Evolutionary conservation across 2,113 vertebrate species (phyloP), one percentile per base, ranked within the genome.

Genomic region (Myotis davidii): DNA sequence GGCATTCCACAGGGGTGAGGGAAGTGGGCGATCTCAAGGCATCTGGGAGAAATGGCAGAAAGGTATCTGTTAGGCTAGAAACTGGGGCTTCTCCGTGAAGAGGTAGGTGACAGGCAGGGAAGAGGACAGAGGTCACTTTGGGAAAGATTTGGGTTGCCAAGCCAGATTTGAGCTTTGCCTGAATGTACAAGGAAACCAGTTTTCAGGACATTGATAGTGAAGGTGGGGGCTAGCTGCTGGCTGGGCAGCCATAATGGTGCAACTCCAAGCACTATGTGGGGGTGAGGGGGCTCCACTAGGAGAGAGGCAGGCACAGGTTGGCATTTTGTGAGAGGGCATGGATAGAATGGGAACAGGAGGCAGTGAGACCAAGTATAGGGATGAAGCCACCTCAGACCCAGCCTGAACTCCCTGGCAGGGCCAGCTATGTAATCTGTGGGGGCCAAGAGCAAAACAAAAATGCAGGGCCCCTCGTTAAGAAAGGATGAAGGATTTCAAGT

Each of bases 241-340:
- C 48, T 45, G 16, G 48, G 20, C 20, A 27, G 23, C 1, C 5
- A 13, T 37, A 11, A 16, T 8, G 29, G 17, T 10, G 13, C 17
- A 50, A 37, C 1, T 50, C 14, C 64, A 69, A 37, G 77, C 52
- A 7, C 14, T 25, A 1, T 3, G 50, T 45, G 9, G 5, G 9
- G 6, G n/a, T n/a, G n/a, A 7, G 23, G 23, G 34, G 50, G 1
- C 10, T 70, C 73, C 27, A 6, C 0, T 1, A 23, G 20, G 32
- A 34, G 13, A 78, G 59, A 27, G 42, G 32, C 9, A 12, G 2
- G 13, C 45, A 7, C 27, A 79, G 34, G 20, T 0, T 83, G 74
- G 78, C 64, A 27, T 83, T 27, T 61, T 50, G 7, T 59, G 73
- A 69, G 61, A 79, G 17, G 21, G 13, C 5, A 0, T 76, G 72